These are phyloP conservation scores for Tragelaphus scriptus DNA, from an alignment of 2,113 vertebrate genomes.

Conservation along the genomic window DNA sequence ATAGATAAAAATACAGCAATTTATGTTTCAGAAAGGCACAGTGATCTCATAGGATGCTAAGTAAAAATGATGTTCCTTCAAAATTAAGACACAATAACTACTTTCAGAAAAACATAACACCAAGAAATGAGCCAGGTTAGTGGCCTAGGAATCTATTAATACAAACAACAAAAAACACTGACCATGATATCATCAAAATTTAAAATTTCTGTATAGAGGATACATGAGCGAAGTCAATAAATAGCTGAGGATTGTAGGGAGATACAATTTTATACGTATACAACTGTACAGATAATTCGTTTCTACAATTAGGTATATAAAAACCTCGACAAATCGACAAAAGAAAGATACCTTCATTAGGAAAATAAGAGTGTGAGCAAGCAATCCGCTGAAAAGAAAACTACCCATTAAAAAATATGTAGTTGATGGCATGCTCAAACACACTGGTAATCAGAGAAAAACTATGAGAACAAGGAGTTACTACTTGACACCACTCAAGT, in stretches of 20 bases:
- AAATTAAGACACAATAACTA: neutral
- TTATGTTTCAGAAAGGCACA: neutral
- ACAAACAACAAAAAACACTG: neutral
- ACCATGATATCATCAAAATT: neutral
- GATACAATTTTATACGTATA: neutral
- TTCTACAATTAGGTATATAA: neutral
- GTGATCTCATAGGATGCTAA: neutral
- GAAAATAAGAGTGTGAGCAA: neutral
- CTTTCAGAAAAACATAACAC: neutral
- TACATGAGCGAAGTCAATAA: neutral
- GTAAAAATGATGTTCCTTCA: neutral
- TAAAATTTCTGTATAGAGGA: neutral
- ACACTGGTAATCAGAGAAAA: neutral
- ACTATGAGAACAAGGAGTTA: neutral
- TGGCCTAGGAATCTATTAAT: neutral
- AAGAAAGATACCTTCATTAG: neutral
- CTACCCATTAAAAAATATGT: neutral
- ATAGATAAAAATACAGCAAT: neutral
- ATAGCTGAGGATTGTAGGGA: neutral
- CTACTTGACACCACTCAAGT: neutral
- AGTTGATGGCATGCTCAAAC: neutral
- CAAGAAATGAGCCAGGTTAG: neutral
- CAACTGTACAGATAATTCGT: neutral
- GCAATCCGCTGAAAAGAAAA: neutral
- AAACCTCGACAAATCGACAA: neutral